phyloP scores from a whole-genome alignment of 2,113 vertebrate genomes.

The Chloropsis hardwickii region DNA sequence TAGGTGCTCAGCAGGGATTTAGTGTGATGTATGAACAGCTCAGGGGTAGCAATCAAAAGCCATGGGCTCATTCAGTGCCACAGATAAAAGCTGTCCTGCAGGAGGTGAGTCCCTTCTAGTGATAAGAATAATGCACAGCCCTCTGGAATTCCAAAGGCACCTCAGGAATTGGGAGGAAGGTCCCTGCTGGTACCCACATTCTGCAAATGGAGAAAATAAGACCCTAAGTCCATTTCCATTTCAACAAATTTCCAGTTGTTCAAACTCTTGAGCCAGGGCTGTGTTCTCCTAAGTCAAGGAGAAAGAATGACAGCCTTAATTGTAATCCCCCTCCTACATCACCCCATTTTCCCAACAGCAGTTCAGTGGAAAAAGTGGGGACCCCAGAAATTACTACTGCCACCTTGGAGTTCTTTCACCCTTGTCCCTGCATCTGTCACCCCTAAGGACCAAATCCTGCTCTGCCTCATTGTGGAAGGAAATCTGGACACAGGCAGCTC shows the following conservation, averaged over 20 bases:
- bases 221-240: not conserved
- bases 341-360: not conserved
- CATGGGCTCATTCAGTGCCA: not conserved
- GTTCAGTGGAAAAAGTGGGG: not conserved
- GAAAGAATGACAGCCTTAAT: not conserved
- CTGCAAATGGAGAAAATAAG: not conserved
- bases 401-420: not conserved
- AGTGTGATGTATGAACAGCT: not conserved
- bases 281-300: not conserved
- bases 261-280: accelerated
- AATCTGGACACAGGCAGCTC: not conserved
- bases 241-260: not conserved
- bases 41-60: not conserved
- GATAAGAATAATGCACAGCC: not conserved
- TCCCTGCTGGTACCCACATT: not conserved
- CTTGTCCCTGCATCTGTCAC: not conserved
- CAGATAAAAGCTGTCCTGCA: not conserved
- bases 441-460: not conserved
- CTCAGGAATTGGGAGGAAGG: not conserved
- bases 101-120: not conserved
- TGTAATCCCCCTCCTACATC: accelerated
- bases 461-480: not conserved
- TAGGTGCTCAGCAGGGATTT: not conserved
- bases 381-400: accelerated
- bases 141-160: not conserved